phyloP scores from a whole-genome alignment of 2,888 invertebrate genomes.

The Sclerodermus sp. region DNA sequence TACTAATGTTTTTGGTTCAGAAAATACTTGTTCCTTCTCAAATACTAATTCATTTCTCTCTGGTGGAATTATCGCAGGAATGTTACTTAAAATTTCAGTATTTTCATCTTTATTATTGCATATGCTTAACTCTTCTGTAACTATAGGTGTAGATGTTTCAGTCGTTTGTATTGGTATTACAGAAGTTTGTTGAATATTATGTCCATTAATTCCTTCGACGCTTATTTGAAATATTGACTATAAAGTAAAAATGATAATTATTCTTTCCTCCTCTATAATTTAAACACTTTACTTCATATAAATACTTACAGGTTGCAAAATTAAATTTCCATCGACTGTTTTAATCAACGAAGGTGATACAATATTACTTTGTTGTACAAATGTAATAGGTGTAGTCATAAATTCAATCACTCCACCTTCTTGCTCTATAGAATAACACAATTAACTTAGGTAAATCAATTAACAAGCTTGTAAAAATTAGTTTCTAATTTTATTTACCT shows the following conservation, averaged over 20 bases:
- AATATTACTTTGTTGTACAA: constrained; percentile 33
- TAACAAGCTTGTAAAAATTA: background rate
- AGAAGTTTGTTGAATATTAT: constrained; percentile 20
- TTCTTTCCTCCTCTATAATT: background rate
- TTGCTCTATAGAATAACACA: constrained; percentile 28
- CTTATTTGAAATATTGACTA: constrained; percentile 40
- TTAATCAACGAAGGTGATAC: constrained; percentile 24
- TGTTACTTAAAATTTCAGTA: background rate
- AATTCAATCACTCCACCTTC: constrained; percentile 42
- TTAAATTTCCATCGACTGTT: constrained; percentile 25
- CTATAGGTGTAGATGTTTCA: constrained; percentile 10
- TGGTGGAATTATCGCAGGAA: background rate
- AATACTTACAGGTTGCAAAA: constrained; percentile 25
- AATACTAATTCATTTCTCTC: background rate
- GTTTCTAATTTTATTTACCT: constrained; percentile 24
- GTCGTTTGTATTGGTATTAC: constrained; percentile 21
- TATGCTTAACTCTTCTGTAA: constrained; percentile 6
- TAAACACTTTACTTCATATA: background rate
- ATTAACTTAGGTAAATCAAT: background rate
- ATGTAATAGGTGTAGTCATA: constrained; percentile 38
- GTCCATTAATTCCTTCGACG: constrained; percentile 22
- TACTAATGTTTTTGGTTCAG: background rate
- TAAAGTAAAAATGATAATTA: constrained; percentile 11
- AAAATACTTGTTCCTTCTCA: constrained; percentile 4
- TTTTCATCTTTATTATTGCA: background rate